Conservation (phyloP, 2,113 vertebrate species). For the Charina bottae region DNA sequence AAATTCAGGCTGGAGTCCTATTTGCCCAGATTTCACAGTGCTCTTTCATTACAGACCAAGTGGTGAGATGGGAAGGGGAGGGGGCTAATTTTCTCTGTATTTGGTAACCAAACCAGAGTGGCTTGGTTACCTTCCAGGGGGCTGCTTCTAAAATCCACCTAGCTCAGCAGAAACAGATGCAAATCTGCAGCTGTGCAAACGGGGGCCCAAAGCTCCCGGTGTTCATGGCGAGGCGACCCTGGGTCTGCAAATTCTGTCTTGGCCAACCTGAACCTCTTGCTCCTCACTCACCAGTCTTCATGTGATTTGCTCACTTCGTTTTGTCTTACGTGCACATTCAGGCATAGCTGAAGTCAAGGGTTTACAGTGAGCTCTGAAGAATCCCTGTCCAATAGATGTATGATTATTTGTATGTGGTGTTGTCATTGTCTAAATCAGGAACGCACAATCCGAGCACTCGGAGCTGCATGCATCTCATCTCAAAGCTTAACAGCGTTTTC, state of each 20-base stretch:
- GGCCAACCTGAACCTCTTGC: not conserved
- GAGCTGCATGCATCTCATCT: not conserved
- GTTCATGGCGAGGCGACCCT: not conserved
- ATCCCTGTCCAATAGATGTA: not conserved
- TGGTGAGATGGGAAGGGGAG: not conserved
- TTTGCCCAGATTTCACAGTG: not conserved
- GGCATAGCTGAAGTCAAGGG: not conserved
- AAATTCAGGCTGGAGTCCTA: fast-evolving
- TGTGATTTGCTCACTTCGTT: not conserved
- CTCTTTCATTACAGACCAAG: not conserved
- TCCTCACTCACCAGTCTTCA: not conserved
- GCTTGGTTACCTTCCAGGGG: not conserved
- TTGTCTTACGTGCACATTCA: not conserved
- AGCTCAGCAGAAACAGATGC: slow-evolving; percentile 19
- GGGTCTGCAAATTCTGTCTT: not conserved
- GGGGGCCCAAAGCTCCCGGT: not conserved
- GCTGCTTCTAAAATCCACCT: not conserved
- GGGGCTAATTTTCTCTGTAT: not conserved
- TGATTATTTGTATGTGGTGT: not conserved
- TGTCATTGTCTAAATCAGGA: not conserved
- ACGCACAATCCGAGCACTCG: not conserved
- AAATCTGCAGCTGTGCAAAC: not conserved
- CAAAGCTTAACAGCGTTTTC: not conserved
- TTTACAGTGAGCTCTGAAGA: too few species aligned
- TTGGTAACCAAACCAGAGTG: not conserved